Percentiles rank a stretch among this genome's conserved stretches.
Evolutionary conservation across 2,888 invertebrate species (phyloP).

Genomic region (Caenorhabditis angaria): DNA sequence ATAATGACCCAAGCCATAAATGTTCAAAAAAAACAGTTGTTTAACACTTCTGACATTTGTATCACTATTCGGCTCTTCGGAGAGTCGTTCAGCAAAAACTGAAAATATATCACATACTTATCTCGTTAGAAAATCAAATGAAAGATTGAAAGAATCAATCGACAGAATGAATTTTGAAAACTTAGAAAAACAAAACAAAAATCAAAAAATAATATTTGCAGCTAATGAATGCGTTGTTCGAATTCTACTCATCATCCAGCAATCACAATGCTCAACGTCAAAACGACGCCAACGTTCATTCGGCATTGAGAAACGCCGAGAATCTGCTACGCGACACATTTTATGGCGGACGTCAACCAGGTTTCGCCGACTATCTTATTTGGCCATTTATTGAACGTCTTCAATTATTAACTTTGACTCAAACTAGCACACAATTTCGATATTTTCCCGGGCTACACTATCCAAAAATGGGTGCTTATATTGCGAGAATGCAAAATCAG

Average conservation of each 20-base stretch:
- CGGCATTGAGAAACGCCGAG: slow-evolving; percentile 58
- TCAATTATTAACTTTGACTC: slow-evolving; percentile 54
- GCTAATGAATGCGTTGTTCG: slow-evolving; percentile 57
- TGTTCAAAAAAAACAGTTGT: no score
- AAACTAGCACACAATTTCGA: slow-evolving; percentile 44
- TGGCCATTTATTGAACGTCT: slow-evolving; percentile 66
- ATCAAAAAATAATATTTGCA: slow-evolving; percentile 16
- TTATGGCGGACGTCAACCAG: slow-evolving; percentile 58
- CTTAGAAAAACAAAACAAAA: slow-evolving; percentile 1
- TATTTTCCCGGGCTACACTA: slow-evolving; percentile 61
- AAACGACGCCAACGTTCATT: slow-evolving; percentile 57
- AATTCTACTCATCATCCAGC: slow-evolving; percentile 55
- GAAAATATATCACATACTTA: no score
- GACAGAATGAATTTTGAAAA: no score
- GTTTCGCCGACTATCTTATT: slow-evolving; percentile 59
- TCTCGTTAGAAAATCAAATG: no score
- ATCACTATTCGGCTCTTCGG: no score
- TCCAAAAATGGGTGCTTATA: slow-evolving; percentile 63
- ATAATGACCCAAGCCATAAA: no score
- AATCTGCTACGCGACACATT: slow-evolving; percentile 54
- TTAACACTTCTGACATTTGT: no score
- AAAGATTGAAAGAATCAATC: no score
- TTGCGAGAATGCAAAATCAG: slow-evolving; percentile 60
- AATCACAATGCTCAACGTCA: slow-evolving; percentile 47
- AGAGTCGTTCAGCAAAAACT: no score